These are phyloP conservation scores for Drepana arcuata DNA, from an alignment of 1,140 invertebrate species.

Conservation along the genomic window DNA sequence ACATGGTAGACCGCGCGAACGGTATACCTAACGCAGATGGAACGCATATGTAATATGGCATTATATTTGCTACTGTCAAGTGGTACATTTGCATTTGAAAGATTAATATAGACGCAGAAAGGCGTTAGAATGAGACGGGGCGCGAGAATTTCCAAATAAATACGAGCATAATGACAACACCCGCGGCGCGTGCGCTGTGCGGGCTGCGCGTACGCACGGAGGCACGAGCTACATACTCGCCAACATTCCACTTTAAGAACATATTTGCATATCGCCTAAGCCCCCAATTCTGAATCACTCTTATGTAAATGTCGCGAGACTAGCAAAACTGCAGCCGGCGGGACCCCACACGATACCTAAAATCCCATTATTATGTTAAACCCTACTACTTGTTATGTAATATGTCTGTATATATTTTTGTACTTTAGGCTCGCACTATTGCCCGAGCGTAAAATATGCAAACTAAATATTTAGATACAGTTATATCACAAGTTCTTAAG, in stretches of 20 bases:
- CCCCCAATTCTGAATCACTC: constrained; percentile 50
- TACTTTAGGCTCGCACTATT: constrained; percentile 21
- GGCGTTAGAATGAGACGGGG: constrained; percentile 28
- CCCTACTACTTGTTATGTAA: constrained; percentile 44
- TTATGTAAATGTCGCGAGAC: constrained; percentile 60
- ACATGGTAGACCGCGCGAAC: background rate
- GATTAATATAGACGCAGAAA: constrained; percentile 32
- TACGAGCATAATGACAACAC: constrained; percentile 34
- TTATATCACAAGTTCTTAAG: constrained; percentile 69
- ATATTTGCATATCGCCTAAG: constrained; percentile 70
- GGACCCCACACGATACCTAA: constrained; percentile 43
- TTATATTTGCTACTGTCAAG: constrained; percentile 26
- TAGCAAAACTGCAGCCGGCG: constrained; percentile 53
- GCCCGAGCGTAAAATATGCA: constrained; percentile 29
- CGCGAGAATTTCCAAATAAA: constrained; percentile 43
- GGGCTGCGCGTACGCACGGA: constrained; percentile 19
- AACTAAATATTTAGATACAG: constrained; percentile 58
- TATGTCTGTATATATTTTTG: constrained; percentile 68
- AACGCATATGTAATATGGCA: constrained; percentile 25
- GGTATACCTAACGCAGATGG: too few relatives aligned
- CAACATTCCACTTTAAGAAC: constrained; percentile 55
- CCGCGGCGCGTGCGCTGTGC: constrained; percentile 48
- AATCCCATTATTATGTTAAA: constrained; percentile 54
- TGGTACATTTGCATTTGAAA: constrained; percentile 49
- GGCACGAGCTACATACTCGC: constrained; percentile 19